phyloP scores from a whole-genome alignment of 2,797 vertebrate genomes.

The Bovichtus diacanthus region DNA sequence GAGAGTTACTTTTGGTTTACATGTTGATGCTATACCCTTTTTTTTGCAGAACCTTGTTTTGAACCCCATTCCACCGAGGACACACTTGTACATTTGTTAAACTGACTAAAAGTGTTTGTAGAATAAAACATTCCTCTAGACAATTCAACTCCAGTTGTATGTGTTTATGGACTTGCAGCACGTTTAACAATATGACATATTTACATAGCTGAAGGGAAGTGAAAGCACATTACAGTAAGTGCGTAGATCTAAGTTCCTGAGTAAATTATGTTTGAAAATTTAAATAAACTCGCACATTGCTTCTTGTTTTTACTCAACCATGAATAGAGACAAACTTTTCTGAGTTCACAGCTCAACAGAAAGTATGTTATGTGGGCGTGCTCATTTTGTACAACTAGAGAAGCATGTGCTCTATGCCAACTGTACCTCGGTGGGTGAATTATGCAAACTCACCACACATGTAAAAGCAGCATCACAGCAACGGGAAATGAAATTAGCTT shows the following conservation, averaged over 20 bases:
- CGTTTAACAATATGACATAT: constrained; percentile 7
- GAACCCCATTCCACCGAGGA: background rate
- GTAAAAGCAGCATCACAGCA: constrained; percentile 18
- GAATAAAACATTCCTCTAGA: background rate
- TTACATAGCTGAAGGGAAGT: constrained; percentile 55
- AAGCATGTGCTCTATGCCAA: constrained; percentile 36
- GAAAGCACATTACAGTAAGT: constrained; percentile 37
- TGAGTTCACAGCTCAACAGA: constrained; percentile 20
- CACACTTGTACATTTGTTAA: background rate
- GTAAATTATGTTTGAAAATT: constrained; percentile 22
- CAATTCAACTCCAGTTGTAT: no score
- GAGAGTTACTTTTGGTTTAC: constrained; percentile 6
- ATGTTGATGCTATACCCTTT: constrained; percentile 3
- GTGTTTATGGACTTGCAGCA: constrained; percentile 6
- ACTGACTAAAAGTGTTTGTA: background rate
- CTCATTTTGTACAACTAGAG: constrained; percentile 50
- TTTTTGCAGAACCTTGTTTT: background rate
- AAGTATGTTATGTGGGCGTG: constrained; percentile 49
- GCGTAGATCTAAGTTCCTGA: background rate
- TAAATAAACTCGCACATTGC: background rate
- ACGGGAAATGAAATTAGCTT: constrained; percentile 54
- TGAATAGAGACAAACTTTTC: constrained; percentile 52
- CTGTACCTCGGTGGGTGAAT: constrained; percentile 52
- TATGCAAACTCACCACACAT: constrained; percentile 52
- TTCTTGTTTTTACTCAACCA: background rate